These are phyloP conservation scores for Liolophura sinensis DNA, from an alignment of 1,140 invertebrate species.

Conservation along the genomic window DNA sequence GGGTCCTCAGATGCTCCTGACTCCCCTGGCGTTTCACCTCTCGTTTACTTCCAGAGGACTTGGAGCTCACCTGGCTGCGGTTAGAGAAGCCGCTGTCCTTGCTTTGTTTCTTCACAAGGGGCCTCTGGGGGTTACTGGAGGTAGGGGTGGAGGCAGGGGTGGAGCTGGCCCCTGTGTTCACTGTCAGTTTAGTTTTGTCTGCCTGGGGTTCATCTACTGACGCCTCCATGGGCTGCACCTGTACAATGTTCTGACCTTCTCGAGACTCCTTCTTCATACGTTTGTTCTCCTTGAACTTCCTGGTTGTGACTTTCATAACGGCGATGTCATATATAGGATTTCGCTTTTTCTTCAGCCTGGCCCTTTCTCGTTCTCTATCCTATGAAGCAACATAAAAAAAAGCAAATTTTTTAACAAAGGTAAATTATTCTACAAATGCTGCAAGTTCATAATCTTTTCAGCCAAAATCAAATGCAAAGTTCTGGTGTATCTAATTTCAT, in stretches of 20 bases:
- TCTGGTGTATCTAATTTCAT: too few species aligned
- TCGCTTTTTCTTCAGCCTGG: slow-evolving; percentile 18
- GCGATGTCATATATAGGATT: slow-evolving; percentile 25
- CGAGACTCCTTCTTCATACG: neutral
- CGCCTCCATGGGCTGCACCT: slow-evolving; percentile 1
- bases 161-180: neutral
- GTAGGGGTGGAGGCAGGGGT: slow-evolving; percentile 10
- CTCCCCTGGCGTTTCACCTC: slow-evolving; percentile 7
- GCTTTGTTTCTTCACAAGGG: slow-evolving; percentile 41
- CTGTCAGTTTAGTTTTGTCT: slow-evolving; percentile 11
- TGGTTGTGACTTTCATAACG: slow-evolving; percentile 9
- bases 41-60: slow-evolving; percentile 26
- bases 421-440: too few species aligned
- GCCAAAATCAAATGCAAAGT: too few species aligned
- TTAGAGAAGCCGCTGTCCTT: slow-evolving; percentile 43
- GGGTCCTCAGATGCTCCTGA: slow-evolving; percentile 7
- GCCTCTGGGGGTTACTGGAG: slow-evolving; percentile 22
- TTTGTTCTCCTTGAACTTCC: neutral
- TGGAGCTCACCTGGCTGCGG: slow-evolving; percentile 28
- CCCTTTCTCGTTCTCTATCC: slow-evolving; percentile 30
- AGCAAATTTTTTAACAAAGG: too few species aligned
- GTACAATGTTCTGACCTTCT: slow-evolving; percentile 3
- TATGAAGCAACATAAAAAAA: slow-evolving; percentile 5
- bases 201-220: neutral
- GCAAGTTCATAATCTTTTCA: too few species aligned